Evolutionary conservation across 2,888 invertebrate genomes (phyloP), one percentile per base, ranked within the genome.

Genomic region (Pollenia angustigena): DNA sequence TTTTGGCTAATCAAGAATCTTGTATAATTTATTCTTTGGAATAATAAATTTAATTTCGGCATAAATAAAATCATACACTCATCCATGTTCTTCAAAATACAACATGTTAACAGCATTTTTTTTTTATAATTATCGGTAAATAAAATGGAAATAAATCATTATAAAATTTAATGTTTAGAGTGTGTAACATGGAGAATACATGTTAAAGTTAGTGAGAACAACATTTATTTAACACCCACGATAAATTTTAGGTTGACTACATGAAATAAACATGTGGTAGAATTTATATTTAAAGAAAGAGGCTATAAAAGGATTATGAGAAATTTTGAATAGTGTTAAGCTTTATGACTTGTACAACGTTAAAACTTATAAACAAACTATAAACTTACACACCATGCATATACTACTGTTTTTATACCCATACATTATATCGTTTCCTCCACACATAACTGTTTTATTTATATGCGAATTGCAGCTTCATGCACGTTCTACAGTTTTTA

Each of bases 1-100:
- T 76, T 66, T 75, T 46, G 23, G 75, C 52, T 85, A 85, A 85
- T 85, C 85, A 81, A 64, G 69, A 76, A 81, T 85, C 85, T 81
- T 81, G 85, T 85, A 60, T 11, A 62, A 69, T 58, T 18, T 71
- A 12, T 62, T 50, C 56, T 64, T 42, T 52, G 58, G 71, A 81
- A 81, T 81, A 85, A 85, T 85, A 85, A 81, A 85, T 78, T 81
- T 75, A 16, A 46, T 71, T 81, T 66, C 16, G 32, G 12, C 40
- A 72, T 54, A n/a, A 60, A 62, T 32, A 46, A 60, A 54, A n/a
- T 32, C 40, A 12, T 16, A n/a, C 12, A 50, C 62, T 52, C 23
- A 60, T 16, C 23, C 16, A 44, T n/a, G 12, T 2, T 32, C 10
- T 52, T 46, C 44, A 64, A 18, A 23, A 52, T 44, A 42, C 42